Conservation (phyloP, 2,797 vertebrate species). For the Zalophus californianus region DNA sequence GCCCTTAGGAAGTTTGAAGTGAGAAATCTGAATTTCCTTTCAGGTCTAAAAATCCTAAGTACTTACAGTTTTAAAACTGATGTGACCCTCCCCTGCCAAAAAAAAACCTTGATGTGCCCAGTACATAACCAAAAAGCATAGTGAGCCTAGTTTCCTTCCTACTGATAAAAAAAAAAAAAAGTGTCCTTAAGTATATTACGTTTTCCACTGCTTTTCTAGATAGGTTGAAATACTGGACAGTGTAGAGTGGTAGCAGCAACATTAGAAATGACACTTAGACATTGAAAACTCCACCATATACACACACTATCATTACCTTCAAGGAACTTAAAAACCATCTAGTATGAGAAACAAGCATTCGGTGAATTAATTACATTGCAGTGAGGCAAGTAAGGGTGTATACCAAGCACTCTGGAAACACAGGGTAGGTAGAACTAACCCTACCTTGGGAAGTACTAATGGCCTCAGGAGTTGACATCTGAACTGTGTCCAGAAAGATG, state of each 20-base stretch:
- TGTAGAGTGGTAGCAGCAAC: neutral
- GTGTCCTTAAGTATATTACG: neutral
- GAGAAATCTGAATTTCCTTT: slow-evolving; percentile 26
- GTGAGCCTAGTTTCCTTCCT: neutral
- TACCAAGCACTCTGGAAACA: neutral
- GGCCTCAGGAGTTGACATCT: slow-evolving; percentile 4
- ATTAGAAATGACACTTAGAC: neutral
- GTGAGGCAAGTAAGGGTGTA: neutral
- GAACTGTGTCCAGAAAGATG: neutral
- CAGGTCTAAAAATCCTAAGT: neutral
- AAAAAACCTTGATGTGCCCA: neutral
- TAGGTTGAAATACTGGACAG: slow-evolving; percentile 1
- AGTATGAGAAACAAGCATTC: neutral
- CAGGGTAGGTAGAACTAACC: neutral
- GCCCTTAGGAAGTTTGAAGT: slow-evolving; percentile 9
- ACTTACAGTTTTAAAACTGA: slow-evolving; percentile 21
- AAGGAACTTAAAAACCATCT: neutral
- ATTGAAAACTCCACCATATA: neutral
- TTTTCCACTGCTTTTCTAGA: slow-evolving; percentile 25
- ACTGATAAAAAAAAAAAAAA: neutral
- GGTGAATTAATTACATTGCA: neutral
- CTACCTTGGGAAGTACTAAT: neutral
- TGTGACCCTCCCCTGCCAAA: neutral
- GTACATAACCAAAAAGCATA: neutral
- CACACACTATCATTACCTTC: neutral